Base-by-base conservation (phyloP, 2,113 vertebrate species). In the Dipodomys merriami region DNA sequence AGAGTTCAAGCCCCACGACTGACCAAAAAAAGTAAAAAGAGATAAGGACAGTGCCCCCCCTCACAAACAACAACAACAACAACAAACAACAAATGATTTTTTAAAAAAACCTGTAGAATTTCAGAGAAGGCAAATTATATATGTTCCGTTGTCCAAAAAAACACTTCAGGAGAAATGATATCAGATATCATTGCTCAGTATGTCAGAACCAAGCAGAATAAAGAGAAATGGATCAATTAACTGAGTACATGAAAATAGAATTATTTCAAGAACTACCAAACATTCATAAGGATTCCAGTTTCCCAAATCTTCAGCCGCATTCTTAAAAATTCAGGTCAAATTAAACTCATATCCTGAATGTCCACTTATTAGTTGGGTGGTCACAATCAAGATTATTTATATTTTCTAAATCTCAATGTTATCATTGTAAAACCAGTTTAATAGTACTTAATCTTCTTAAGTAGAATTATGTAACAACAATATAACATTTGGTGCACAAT, bases 331-430 rank as follows among this genome's bases (percentile, higher is more conserved):
- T 67, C 33, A 90, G 68, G 39, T 64, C 2, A 79, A 72, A 80
- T 83, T 46, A 83, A 90, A 92, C 29, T 81, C 27, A 6, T 25
- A n/a, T 30, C 73, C 44, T 64, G 64, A 80, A 19, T 90, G 93
- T 46, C n/a, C 16, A 64, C 27, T 81, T 44, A 39, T 18, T 62
- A 84, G 22, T 9, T 23, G 44, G 65, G 68, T 68, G 30, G 53
- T 27, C 44, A 29, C 81, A 90, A 35, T 29, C 71, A 88, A 49
- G 39, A 53, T 73, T 65, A 67, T 33, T 86, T 80, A 57, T 49
- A 33, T 73, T 81, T 78, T 85, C 46, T 78, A 78, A 90, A 73
- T 46, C 69, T 87, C 64, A 74, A 29, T 20, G 65, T 84, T 22
- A 90, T 67, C 22, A 67, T 74, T 90, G 27, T 79, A 49, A 94